Evolutionary conservation across 2,888 invertebrate species (phyloP).

Genomic region (Diloba caeruleocephala): DNA sequence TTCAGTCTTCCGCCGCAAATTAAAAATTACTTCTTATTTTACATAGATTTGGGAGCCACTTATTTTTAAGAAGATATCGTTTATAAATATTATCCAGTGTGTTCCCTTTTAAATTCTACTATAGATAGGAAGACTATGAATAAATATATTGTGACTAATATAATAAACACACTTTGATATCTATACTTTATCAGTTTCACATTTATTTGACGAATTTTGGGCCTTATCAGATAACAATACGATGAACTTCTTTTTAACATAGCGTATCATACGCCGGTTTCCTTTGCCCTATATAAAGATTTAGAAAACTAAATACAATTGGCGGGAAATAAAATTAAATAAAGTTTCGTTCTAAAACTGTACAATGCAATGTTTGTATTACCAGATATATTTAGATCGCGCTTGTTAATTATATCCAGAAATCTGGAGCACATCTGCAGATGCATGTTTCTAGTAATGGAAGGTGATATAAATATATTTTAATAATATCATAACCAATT

Average conservation of each 20-base stretch:
- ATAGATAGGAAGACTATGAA: no score
- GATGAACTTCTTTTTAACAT: constrained; percentile 21
- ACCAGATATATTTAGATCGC: constrained; percentile 66
- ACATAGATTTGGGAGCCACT: no score
- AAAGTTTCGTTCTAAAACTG: constrained; percentile 18
- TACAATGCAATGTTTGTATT: constrained; percentile 45
- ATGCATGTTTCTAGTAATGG: constrained; percentile 38
- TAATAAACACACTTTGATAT: constrained; percentile 29
- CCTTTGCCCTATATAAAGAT: not conserved
- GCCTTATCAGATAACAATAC: constrained; percentile 42
- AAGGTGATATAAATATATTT: constrained; percentile 4
- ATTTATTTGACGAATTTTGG: constrained; percentile 13
- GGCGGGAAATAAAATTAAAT: constrained; percentile 45
- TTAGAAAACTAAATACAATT: constrained; percentile 6
- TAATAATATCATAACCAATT: not conserved
- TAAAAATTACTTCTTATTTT: no score
- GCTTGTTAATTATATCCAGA: constrained; percentile 74
- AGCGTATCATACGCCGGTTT: not conserved
- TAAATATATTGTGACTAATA: not conserved
- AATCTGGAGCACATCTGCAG: constrained; percentile 67
- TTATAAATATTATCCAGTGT: no score
- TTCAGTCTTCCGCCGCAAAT: no score
- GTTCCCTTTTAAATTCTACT: no score
- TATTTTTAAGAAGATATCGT: no score
- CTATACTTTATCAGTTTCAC: constrained; percentile 32